These are phyloP conservation scores for Proctacanthus coquilletti DNA, from an alignment of 1,140 invertebrate species.

Conservation along the genomic window DNA sequence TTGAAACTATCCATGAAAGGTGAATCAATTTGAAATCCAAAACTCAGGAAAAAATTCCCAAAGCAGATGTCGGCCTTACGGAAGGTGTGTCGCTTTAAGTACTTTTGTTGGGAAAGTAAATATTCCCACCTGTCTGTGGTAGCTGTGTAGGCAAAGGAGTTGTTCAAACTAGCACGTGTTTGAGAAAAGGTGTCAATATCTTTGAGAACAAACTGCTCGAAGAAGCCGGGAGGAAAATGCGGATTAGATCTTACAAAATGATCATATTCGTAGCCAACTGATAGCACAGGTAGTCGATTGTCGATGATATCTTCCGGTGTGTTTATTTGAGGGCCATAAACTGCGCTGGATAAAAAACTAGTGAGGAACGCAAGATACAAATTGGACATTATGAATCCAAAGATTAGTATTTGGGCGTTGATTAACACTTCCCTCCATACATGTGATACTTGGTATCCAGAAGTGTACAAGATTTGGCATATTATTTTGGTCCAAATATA, in stretches of 20 bases:
- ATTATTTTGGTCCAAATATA: too few relatives aligned
- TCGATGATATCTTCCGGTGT: conserved; percentile 17
- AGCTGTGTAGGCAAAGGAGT: conserved; percentile 17
- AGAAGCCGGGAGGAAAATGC: conserved; percentile 14
- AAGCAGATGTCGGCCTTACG: conserved; percentile 20
- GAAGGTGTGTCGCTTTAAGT: conserved; percentile 15
- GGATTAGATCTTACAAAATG: conserved; percentile 12
- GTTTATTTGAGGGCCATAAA: conserved; percentile 21
- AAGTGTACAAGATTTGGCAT: too few relatives aligned
- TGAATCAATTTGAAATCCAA: conserved; percentile 19
- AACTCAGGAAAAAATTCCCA: conserved; percentile 18
- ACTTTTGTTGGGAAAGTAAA: conserved; percentile 17
- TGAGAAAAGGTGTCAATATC: conserved; percentile 13
- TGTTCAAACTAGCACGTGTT: conserved; percentile 16
- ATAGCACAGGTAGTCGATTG: conserved; percentile 18
- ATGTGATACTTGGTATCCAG: too few relatives aligned
- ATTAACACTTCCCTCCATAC: too few relatives aligned
- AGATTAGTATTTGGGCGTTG: too few relatives aligned
- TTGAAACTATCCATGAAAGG: conserved; percentile 18
- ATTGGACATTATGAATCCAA: too few relatives aligned
- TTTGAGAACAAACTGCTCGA: too few relatives aligned
- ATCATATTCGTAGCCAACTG: conserved; percentile 23
- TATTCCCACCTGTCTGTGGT: conserved; percentile 21
- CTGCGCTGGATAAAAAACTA: conserved; percentile 20
- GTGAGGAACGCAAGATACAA: too few relatives aligned